Base-by-base conservation (phyloP, 2,888 invertebrate genomes). In the Megaustenia siamemsis region DNA sequence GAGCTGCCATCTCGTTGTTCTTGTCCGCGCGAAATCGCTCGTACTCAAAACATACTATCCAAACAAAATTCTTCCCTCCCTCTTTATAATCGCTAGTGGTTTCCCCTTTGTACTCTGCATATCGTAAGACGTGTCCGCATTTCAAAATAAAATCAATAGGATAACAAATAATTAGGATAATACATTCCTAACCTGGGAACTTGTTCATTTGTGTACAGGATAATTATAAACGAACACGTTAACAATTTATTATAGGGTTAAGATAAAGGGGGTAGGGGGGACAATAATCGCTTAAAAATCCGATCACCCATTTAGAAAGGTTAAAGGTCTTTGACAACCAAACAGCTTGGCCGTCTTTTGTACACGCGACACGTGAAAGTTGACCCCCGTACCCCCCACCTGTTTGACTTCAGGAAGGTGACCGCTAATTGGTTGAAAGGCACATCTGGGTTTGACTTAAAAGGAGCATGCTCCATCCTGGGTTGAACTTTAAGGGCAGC, bases 341-440 rank as follows among this genome's bases (percentile, higher is more conserved):
- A 60, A 38, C 56, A 12, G 38, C 18, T 56, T 53, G 53, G 28
- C 40, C 56, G 35, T 73, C 40, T 12, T 56, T 56, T 77, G 38
- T 35, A 38, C 76, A 38, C 38, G 40, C 76, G 24, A 21, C 28
- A 10, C 4, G 38, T 10, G 76, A 56, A n/a, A 15, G n/a, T n/a
- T n/a, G n/a, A n/a, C n/a, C n/a, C n/a, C 28, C 28, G 8, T 45
- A 68, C 15, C 75, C 28, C 3, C 75, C 18, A n/a, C 56, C 18
- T 0, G n/a, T 43, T 78, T 78, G 78, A 40, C 60, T 56, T 60
- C 28, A 40, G 81, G 71, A 71, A 82, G 40, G 73, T 73, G 82
- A 38, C 60, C 21, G 82, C 76, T 82, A 82, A 82, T 82, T 82
- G 82, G 82, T 75, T 63, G 82, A 76, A 63, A 66, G 49, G 66